Evolutionary conservation across 2,888 invertebrate genomes (phyloP).

Genomic region (Digitonthophagus gazella): DNA sequence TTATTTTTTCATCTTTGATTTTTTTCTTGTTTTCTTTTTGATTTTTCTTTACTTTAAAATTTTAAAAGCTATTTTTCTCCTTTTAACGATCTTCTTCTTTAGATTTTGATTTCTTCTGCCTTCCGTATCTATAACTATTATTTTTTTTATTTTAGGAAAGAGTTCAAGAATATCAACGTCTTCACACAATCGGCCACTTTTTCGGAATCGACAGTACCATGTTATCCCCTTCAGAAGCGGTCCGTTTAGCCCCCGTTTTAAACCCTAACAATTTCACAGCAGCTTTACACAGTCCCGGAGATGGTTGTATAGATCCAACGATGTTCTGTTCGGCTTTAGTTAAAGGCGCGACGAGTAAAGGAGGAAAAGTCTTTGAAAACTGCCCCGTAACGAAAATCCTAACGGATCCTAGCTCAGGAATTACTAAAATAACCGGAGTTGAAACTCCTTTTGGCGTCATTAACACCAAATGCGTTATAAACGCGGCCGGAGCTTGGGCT

Average conservation of each 20-base stretch:
- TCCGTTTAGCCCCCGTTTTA: conserved; percentile 73
- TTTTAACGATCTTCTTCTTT: too few relatives aligned
- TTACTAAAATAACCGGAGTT: conserved; percentile 72
- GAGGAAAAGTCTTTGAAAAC: conserved; percentile 72
- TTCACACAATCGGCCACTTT: conserved; percentile 76
- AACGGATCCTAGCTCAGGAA: conserved; percentile 63
- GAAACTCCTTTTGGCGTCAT: conserved; percentile 73
- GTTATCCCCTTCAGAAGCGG: conserved; percentile 69
- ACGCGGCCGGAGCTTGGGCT: conserved; percentile 83
- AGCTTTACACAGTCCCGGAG: conserved; percentile 74
- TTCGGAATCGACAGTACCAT: conserved; percentile 75
- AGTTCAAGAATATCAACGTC: conserved; percentile 78
- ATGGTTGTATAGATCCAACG: conserved; percentile 83
- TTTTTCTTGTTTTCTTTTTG: too few relatives aligned
- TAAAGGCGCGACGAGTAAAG: conserved; percentile 67
- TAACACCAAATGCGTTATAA: conserved; percentile 74
- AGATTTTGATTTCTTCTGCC: neutral
- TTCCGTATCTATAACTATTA: neutral
- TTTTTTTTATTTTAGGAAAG: conserved; percentile 58
- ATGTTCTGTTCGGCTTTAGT: conserved; percentile 75
- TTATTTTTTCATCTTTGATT: too few relatives aligned
- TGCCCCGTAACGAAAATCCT: conserved; percentile 72
- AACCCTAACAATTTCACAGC: conserved; percentile 73
- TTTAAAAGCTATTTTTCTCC: too few relatives aligned
- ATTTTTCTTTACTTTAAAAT: too few relatives aligned